phyloP scores from a whole-genome alignment of 1,140 invertebrate species.

The Euura lappo region DNA sequence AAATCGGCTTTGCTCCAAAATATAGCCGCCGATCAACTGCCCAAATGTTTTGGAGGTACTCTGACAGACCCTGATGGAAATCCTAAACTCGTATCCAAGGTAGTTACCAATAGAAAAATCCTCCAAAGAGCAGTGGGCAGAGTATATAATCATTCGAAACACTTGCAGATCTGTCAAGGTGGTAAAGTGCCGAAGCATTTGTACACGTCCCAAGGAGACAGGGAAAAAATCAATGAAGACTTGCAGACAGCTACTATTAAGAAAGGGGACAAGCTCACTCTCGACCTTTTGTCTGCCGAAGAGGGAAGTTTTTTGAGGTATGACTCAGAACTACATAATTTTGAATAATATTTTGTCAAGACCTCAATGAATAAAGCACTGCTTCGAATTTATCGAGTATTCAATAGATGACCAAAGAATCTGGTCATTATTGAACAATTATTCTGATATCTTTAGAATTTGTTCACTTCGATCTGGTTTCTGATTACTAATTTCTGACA shows the following conservation, averaged over 20 bases:
- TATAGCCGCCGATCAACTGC: slow-evolving; percentile 76
- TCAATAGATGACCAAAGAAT: background rate
- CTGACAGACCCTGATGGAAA: slow-evolving; percentile 80
- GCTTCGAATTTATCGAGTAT: background rate
- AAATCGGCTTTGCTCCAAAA: slow-evolving; percentile 71
- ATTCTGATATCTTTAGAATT: background rate
- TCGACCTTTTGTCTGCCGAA: slow-evolving; percentile 70
- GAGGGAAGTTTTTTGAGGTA: slow-evolving; percentile 72
- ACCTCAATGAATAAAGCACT: background rate
- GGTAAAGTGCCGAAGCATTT: slow-evolving; percentile 80
- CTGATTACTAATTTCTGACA: too few relatives aligned
- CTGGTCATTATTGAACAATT: background rate
- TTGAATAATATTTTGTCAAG: background rate
- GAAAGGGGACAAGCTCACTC: slow-evolving; percentile 76
- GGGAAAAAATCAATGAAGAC: slow-evolving; percentile 64
- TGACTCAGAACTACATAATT: slow-evolving; percentile 26
- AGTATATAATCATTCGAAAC: background rate
- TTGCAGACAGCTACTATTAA: slow-evolving; percentile 71
- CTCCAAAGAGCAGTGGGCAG: too few relatives aligned
- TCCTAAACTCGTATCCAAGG: slow-evolving; percentile 72
- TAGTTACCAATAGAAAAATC: slow-evolving; percentile 44
- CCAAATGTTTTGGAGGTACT: slow-evolving; percentile 80
- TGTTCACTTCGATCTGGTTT: too few relatives aligned
- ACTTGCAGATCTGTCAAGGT: slow-evolving; percentile 70
- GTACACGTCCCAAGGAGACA: slow-evolving; percentile 65